These are phyloP conservation scores for Torymus tubicola DNA, from an alignment of 2,888 invertebrate species.

Conservation along the genomic window DNA sequence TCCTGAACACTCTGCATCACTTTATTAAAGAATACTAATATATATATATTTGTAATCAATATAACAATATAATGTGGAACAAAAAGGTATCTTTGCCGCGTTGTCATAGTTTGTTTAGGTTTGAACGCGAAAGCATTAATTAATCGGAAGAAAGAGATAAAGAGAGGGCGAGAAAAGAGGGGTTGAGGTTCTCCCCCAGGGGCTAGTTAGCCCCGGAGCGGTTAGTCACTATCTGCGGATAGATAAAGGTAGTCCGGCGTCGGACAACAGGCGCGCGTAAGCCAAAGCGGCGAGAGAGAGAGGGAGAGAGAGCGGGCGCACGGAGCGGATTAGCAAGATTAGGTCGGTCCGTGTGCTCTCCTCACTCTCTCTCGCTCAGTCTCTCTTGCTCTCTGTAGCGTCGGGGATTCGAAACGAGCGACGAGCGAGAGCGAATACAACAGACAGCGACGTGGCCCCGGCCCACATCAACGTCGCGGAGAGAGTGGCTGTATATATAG, in stretches of 20 bases:
- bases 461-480: constrained; percentile 32
- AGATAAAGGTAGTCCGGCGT: constrained; percentile 65
- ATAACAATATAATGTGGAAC: too few relatives aligned
- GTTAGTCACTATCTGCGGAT: constrained; percentile 64
- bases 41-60: too few relatives aligned
- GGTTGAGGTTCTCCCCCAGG: constrained; percentile 43
- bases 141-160: background rate
- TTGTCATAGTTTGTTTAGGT: too few relatives aligned
- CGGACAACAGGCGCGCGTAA: constrained; percentile 42
- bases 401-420: constrained; percentile 36
- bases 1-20: too few relatives aligned
- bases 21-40: too few relatives aligned
- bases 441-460: too few relatives aligned
- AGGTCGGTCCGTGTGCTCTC: constrained; percentile 54
- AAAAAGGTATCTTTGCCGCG: too few relatives aligned
- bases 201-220: constrained; percentile 63
- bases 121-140: too few relatives aligned
- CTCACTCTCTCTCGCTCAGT: too few relatives aligned
- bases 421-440: background rate
- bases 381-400: too few relatives aligned
- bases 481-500: background rate
- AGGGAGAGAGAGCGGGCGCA: background rate
- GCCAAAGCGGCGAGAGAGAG: constrained; percentile 60
- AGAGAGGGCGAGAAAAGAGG: background rate
- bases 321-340: constrained; percentile 69